Evolutionary conservation across 2,797 vertebrate genomes (phyloP).

Genomic region (Lateolabrax maculatus): DNA sequence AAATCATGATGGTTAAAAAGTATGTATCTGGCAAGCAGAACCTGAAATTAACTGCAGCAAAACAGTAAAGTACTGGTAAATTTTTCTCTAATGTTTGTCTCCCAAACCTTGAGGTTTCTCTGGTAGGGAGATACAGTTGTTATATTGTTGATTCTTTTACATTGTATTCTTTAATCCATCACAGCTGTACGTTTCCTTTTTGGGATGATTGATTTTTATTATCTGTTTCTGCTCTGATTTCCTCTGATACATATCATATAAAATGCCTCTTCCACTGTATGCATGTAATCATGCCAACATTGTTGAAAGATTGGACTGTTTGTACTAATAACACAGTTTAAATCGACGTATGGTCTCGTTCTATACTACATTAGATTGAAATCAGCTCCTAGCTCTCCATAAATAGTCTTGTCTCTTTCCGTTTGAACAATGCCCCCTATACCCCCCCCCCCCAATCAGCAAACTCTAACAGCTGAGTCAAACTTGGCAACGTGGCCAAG

Average conservation of each 20-base stretch:
- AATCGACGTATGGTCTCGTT: neutral
- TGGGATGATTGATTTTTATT: neutral
- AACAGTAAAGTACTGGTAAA: slow-evolving; percentile 32
- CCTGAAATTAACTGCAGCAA: slow-evolving; percentile 32
- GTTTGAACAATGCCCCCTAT: slow-evolving; percentile 1
- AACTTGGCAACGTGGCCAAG: slow-evolving; percentile 45
- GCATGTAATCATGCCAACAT: neutral
- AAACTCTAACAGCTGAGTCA: slow-evolving; percentile 48
- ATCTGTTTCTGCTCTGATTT: slow-evolving; percentile 3
- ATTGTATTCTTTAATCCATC: slow-evolving; percentile 16
- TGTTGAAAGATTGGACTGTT: neutral
- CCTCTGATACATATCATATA: neutral
- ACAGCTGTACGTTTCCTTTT: slow-evolving; percentile 26
- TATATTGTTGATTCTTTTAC: neutral
- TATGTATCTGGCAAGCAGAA: slow-evolving; percentile 36
- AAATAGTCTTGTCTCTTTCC: slow-evolving; percentile 16
- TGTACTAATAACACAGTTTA: neutral
- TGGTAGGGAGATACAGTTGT: neutral
- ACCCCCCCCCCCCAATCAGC: slow-evolving; percentile 21
- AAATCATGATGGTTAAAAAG: slow-evolving; percentile 26
- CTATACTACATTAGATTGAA: neutral
- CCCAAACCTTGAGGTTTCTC: slow-evolving; percentile 1
- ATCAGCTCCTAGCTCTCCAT: neutral
- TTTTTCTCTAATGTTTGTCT: slow-evolving; percentile 39
- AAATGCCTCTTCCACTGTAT: neutral